Evolutionary conservation across 2,113 vertebrate genomes (phyloP).

Genomic region (Columba livia): DNA sequence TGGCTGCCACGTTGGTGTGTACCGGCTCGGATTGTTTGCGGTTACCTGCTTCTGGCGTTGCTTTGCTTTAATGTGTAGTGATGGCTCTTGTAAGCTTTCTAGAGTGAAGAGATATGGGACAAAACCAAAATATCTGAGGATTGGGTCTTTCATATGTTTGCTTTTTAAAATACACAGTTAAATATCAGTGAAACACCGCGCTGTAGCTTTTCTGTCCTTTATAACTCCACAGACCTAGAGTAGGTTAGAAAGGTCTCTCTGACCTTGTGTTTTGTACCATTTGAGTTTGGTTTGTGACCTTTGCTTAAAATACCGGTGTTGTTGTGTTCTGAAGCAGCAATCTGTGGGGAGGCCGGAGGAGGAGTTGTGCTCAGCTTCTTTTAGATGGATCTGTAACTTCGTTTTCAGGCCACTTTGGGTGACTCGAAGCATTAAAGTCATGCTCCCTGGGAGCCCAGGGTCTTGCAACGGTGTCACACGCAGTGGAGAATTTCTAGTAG

Average conservation of each 20-base stretch:
- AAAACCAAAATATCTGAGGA: background rate
- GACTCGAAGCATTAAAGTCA: background rate
- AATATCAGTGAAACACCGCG: background rate
- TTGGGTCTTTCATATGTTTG: background rate
- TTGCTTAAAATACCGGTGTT: background rate
- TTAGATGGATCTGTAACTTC: background rate
- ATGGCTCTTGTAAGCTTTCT: background rate
- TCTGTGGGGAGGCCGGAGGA: accelerated
- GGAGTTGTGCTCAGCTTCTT: background rate
- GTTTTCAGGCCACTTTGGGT: background rate
- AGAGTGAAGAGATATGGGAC: background rate
- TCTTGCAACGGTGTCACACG: background rate
- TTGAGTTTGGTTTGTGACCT: background rate
- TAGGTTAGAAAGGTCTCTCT: background rate
- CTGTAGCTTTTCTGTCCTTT: background rate
- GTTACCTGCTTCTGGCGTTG: background rate
- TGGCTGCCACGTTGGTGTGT: too few relatives aligned
- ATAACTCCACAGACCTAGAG: background rate
- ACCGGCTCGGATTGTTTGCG: too few relatives aligned
- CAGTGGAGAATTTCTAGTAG: background rate
- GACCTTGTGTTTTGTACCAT: background rate
- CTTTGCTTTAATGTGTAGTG: background rate
- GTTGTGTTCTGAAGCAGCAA: background rate
- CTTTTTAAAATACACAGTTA: background rate
- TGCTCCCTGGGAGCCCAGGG: background rate